Conservation (phyloP, 2,888 invertebrate species). For the Coenonympha arcania region DNA sequence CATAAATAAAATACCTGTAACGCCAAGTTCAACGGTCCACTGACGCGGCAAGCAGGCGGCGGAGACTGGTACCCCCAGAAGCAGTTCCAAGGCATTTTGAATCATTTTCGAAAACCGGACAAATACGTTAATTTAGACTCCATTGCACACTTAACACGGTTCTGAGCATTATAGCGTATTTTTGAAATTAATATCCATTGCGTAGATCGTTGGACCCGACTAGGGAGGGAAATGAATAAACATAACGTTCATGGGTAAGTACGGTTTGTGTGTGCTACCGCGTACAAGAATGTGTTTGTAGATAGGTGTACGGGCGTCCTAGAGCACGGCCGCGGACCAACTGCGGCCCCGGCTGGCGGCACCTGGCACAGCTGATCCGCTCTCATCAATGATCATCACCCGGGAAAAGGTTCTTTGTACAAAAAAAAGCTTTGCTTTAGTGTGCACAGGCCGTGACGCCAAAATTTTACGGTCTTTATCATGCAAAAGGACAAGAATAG, state of each 20-base stretch:
- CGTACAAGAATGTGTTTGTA: conserved; percentile 2
- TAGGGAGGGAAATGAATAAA: background rate
- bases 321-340: conserved; percentile 43
- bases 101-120: conserved; percentile 34
- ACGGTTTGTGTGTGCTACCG: background rate
- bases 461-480: background rate
- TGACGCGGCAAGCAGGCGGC: conserved; percentile 59
- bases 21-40: conserved; percentile 56
- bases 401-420: conserved; percentile 4
- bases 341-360: conserved; percentile 30
- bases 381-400: conserved; percentile 28
- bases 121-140: conserved; percentile 10
- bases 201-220: background rate
- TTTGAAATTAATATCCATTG: background rate
- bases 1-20: conserved; percentile 45
- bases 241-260: background rate
- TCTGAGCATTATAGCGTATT: background rate
- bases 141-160: conserved; percentile 2
- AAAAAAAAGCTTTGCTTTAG: background rate
- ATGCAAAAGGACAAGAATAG: no score
- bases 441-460: background rate
- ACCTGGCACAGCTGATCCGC: conserved; percentile 42
- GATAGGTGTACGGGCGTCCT: conserved; percentile 37
- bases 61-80: conserved; percentile 67
- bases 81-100: conserved; percentile 69